Evolutionary conservation across 2,797 vertebrate genomes (phyloP), one percentile per base, ranked within the genome.

Genomic region (Cichlasoma orientale): DNA sequence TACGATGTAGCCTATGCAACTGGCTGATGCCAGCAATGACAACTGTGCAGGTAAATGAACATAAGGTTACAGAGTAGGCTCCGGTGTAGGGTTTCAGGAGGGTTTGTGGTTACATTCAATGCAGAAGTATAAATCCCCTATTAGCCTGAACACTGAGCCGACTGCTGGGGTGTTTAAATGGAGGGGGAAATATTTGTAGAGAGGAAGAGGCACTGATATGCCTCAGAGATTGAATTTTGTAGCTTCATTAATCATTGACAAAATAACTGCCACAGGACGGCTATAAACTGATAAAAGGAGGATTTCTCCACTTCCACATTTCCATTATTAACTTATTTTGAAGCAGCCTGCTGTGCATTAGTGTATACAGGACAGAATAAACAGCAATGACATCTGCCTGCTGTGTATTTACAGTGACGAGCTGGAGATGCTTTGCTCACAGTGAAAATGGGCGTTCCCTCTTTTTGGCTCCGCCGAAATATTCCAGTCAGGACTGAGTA

Each of bases 401-500:
- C n/a, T 25, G 3, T 61, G 19, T 31, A 10, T 59, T 57, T 25
- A 50, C 59, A 47, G 29, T 23, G 31, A 53, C 4, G 12, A 66
- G 7, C 38, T 31, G 18, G 29, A 44, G 21, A 10, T 56, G 63
- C 4, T 1, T 23, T 16, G 14, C 90, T 92, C 77, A 93, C 84
- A 29, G 79, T 88, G 73, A 93, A 92, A 0, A 78, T 31, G 1
- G 86, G 68, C 0, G 18, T 4, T 56, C 88, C 89, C 47, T 88
- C 90, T 56, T 83, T 91, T 19, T 82, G 88, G 82, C 83, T 92
- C 27, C 9, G 58, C 4, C 41, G 76, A 33, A 92, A 88, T 16
- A 82, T 68, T 59, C 88, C 87, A 10, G 75, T 54, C 38, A 56
- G 56, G 5, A 4, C 29, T 0, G 55, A 44, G 11, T 53, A 71